Percentiles rank a stretch among this genome's conserved stretches.
Conservation (phyloP, 2,113 vertebrate species). For the Tympanuchus pallidicinctus region DNA sequence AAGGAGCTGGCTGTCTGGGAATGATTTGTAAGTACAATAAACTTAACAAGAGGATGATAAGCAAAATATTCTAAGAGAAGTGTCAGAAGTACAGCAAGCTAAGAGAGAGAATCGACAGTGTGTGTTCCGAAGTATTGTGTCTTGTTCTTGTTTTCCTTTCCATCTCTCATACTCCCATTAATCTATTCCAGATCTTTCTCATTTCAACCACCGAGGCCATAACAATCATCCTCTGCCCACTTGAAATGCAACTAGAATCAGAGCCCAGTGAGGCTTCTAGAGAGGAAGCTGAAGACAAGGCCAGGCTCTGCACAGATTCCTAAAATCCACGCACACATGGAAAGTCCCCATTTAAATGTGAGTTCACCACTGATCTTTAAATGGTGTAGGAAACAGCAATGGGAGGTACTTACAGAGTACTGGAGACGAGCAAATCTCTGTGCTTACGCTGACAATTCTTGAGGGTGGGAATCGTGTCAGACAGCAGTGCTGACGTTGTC, state of each 20-base stretch:
- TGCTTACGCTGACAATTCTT: not conserved
- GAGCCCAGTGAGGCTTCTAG: not conserved
- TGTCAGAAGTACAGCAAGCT: constrained; percentile 53
- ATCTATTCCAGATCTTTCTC: constrained; percentile 67
- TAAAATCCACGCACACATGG: not conserved
- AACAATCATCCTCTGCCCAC: not conserved
- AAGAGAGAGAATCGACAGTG: constrained; percentile 15
- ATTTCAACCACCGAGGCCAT: constrained; percentile 19
- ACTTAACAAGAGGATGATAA: constrained; percentile 61
- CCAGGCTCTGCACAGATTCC: not conserved
- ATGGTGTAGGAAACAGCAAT: not conserved
- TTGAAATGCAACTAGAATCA: not conserved
- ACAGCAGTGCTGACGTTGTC: not conserved
- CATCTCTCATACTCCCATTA: constrained; percentile 31
- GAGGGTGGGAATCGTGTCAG: not conserved
- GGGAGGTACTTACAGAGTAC: not conserved
- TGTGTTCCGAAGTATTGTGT: constrained; percentile 38
- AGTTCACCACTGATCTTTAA: constrained; percentile 20
- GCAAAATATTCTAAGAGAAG: constrained; percentile 48
- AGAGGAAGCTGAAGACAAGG: not conserved
- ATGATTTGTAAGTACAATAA: constrained; percentile 67
- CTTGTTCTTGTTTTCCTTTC: constrained; percentile 50
- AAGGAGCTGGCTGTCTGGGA: constrained; percentile 61
- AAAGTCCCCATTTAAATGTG: not conserved
- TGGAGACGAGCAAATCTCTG: not conserved